Conservation (phyloP, 1,140 invertebrate species). For the Camponotus pennsylvanicus region DNA sequence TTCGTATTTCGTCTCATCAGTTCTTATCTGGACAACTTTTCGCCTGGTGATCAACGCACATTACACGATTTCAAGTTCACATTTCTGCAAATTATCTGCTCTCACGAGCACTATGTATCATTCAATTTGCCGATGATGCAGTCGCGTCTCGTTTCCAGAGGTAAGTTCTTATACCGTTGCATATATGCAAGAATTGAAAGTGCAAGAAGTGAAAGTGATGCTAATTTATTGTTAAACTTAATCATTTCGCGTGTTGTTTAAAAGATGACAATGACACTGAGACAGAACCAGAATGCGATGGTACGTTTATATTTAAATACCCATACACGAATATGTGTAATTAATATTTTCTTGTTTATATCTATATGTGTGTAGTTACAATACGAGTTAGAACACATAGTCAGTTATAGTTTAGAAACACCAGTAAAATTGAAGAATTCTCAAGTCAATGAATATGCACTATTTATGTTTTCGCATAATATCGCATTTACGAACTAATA, state of each 20-base stretch:
- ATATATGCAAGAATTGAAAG: conserved; percentile 26
- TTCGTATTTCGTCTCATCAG: conserved; percentile 96
- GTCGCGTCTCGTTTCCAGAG: conserved; percentile 84
- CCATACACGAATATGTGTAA: conserved; percentile 63
- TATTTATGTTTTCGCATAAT: conserved; percentile 17
- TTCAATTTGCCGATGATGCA: conserved; percentile 94
- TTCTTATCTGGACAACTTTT: conserved; percentile 94
- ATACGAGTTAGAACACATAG: conserved; percentile 68
- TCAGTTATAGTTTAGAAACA: conserved; percentile 44
- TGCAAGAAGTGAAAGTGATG: conserved; percentile 18
- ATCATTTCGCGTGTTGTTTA: conserved; percentile 82
- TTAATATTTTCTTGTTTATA: conserved; percentile 64
- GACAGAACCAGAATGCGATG: conserved; percentile 80
- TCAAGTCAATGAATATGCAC: conserved; percentile 15
- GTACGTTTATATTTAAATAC: conserved; percentile 79
- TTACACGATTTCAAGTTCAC: conserved; percentile 95
- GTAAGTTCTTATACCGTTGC: conserved; percentile 68
- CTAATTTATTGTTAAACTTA: conserved; percentile 65
- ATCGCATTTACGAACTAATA: conserved; percentile 24
- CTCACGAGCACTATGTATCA: conserved; percentile 96
- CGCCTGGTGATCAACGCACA: conserved; percentile 91
- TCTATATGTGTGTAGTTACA: conserved; percentile 52
- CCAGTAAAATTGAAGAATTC: conserved; percentile 43
- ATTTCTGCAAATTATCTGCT: conserved; percentile 96
- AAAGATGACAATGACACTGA: conserved; percentile 82